Evolutionary conservation across 2,113 vertebrate species (phyloP).

Genomic region (Lampris incognitus): DNA sequence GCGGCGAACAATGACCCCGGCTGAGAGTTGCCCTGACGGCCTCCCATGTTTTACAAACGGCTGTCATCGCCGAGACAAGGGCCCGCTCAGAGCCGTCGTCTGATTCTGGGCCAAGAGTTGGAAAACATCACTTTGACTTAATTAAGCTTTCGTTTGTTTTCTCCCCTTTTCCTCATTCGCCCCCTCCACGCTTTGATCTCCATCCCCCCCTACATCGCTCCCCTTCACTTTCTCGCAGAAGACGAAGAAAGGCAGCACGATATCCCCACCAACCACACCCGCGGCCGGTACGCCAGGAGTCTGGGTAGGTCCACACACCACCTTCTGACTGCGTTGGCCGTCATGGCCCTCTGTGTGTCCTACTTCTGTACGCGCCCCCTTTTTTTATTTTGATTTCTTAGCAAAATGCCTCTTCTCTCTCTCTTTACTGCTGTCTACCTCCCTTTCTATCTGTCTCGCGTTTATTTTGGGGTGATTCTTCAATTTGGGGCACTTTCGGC

Average conservation of each 20-base stretch:
- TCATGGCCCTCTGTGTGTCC: slow-evolving; percentile 9
- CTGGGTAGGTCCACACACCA: slow-evolving; percentile 58
- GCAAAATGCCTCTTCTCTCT: slow-evolving; percentile 3
- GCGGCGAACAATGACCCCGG: slow-evolving; percentile 68
- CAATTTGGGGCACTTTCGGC: no score
- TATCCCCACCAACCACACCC: slow-evolving; percentile 41
- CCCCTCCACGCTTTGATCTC: background rate
- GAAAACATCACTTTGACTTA: slow-evolving; percentile 26
- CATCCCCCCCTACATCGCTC: background rate
- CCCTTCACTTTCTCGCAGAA: slow-evolving; percentile 1
- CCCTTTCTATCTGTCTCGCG: background rate
- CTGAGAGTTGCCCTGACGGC: slow-evolving; percentile 40
- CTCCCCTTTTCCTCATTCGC: slow-evolving; percentile 19
- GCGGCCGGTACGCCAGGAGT: slow-evolving; percentile 64
- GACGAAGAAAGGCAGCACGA: slow-evolving; percentile 67
- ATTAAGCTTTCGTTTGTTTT: slow-evolving; percentile 14
- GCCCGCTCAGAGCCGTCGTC: slow-evolving; percentile 35
- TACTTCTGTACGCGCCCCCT: background rate
- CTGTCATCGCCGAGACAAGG: slow-evolving; percentile 22
- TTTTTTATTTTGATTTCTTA: no score
- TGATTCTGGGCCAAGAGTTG: slow-evolving; percentile 37
- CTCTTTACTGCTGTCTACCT: slow-evolving; percentile 18
- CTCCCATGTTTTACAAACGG: slow-evolving; percentile 27
- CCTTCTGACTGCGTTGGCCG: background rate
- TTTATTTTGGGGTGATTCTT: no score